A percentile compares a stretch with the other conserved stretches of the same genome.
phyloP scores from a whole-genome alignment of 2,113 vertebrate species.

The Entelurus aequoreus region DNA sequence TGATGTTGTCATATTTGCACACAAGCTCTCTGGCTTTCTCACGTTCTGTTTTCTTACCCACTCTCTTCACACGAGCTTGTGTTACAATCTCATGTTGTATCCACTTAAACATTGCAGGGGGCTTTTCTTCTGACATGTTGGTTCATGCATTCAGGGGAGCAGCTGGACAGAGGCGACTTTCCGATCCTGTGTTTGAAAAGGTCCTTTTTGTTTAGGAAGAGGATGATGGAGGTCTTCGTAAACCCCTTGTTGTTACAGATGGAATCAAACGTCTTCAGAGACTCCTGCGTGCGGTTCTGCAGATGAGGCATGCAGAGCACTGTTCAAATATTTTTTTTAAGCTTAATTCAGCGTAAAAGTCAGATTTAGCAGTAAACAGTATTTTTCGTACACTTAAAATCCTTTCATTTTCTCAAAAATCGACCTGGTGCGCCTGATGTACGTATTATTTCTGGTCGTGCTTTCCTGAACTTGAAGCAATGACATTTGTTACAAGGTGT shows the following conservation, averaged over 20 bases:
- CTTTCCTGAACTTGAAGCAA: too few species aligned
- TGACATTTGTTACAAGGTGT: too few species aligned
- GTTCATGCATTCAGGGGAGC: conserved; percentile 83
- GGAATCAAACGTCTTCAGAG: conserved; percentile 93
- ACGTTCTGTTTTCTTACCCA: conserved; percentile 5
- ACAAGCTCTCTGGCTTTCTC: conserved; percentile 4
- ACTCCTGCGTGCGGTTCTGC: conserved; percentile 96
- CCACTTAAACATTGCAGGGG: not conserved
- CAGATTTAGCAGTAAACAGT: not conserved
- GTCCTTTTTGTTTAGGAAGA: conserved; percentile 97
- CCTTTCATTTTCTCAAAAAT: too few species aligned
- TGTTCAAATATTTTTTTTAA: conserved; percentile 16
- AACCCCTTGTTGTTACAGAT: conserved; percentile 99
- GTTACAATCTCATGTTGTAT: not conserved
- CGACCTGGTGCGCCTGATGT: too few species aligned
- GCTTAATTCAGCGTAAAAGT: not conserved
- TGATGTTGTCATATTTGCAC: conserved; percentile 27
- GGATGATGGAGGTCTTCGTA: conserved; percentile 89
- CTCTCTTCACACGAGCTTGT: conserved; percentile 7
- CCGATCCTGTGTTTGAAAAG: conserved; percentile 90
- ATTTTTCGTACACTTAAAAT: too few species aligned
- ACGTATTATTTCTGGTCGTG: too few species aligned
- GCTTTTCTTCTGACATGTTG: not conserved
- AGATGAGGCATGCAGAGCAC: conserved; percentile 60
- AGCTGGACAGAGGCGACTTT: conserved; percentile 87